phyloP scores from a whole-genome alignment of 2,113 vertebrate genomes.

The Reinhardtius hippoglossoides region DNA sequence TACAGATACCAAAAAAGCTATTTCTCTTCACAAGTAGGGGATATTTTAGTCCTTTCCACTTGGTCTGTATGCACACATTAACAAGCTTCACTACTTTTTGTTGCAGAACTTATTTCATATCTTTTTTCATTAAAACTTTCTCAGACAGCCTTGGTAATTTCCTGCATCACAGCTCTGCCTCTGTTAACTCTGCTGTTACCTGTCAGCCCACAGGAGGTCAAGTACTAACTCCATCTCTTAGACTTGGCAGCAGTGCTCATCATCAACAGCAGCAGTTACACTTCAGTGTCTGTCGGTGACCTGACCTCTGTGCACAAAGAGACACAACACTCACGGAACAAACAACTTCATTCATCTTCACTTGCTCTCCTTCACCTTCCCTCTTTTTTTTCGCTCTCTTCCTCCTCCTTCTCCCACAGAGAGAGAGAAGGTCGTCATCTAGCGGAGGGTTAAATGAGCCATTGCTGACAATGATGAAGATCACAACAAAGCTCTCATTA shows the following conservation, averaged over 20 bases:
- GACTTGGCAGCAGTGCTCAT: constrained; percentile 47
- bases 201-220: constrained; percentile 37
- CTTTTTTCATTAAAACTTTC: no score
- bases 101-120: background rate
- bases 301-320: constrained; percentile 66
- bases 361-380: constrained; percentile 4
- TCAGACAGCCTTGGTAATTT: background rate
- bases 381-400: constrained; percentile 20
- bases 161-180: background rate
- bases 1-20: no score
- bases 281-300: constrained; percentile 72
- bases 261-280: constrained; percentile 60
- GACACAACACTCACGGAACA: constrained; percentile 52
- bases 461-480: constrained; percentile 64
- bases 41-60: background rate
- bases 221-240: constrained; percentile 56
- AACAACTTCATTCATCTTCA: constrained; percentile 69
- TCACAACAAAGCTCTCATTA: constrained; percentile 67
- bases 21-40: no score
- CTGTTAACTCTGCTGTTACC: background rate
- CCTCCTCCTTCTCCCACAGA: constrained; percentile 16
- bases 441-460: constrained; percentile 43
- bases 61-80: background rate
- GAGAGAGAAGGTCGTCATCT: constrained; percentile 44
- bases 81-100: background rate